Evolutionary conservation across 1,140 invertebrate genomes (phyloP).

Genomic region (Doryteuthis pealeii): DNA sequence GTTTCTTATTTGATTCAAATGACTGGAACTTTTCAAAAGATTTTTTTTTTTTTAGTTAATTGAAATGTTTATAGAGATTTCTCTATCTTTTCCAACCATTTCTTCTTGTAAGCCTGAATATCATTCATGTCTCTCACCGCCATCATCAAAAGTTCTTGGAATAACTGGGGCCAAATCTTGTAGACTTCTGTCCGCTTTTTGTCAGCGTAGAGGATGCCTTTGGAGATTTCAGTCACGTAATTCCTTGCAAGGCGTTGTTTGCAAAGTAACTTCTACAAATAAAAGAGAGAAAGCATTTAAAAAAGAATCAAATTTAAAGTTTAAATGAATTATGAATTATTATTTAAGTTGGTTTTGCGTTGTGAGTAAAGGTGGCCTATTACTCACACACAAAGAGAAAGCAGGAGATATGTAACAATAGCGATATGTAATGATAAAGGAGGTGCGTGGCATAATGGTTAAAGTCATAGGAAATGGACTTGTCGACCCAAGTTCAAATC

Average conservation of each 20-base stretch:
- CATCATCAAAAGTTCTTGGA: constrained; percentile 50
- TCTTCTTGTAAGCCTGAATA: constrained; percentile 49
- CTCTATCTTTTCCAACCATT: constrained; percentile 50
- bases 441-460: no score
- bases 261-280: constrained; percentile 31
- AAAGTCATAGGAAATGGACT: no score
- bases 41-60: no score
- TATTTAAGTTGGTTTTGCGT: background rate
- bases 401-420: no score
- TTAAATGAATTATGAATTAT: background rate
- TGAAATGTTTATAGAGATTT: constrained; percentile 32
- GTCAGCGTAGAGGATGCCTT: constrained; percentile 49
- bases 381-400: no score
- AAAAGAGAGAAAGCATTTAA: constrained; percentile 4
- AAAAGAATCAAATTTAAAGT: background rate
- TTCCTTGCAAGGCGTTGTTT: constrained; percentile 41
- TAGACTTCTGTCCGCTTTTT: constrained; percentile 46
- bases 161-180: constrained; percentile 52
- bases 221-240: constrained; percentile 49
- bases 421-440: no score
- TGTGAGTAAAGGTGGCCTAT: no score
- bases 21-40: no score
- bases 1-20: no score
- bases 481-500: no score
- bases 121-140: constrained; percentile 51